These are phyloP conservation scores for Tragelaphus imberbis DNA, from an alignment of 2,113 vertebrate genomes.

Conservation along the genomic window DNA sequence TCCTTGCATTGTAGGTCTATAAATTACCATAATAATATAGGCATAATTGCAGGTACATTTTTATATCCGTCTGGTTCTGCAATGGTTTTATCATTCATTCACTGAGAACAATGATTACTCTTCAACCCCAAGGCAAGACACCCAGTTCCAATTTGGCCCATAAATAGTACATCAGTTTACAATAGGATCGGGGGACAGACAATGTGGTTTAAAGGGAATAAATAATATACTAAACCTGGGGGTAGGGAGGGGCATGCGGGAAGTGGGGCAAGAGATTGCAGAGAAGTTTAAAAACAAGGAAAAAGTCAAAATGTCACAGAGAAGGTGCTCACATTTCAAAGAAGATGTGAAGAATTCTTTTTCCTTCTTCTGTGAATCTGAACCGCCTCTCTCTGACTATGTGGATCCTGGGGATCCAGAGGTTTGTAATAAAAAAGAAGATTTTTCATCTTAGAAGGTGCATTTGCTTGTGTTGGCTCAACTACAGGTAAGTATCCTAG, in stretches of 20 bases:
- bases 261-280: background rate
- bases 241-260: background rate
- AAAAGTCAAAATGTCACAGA: background rate
- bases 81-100: conserved; percentile 58
- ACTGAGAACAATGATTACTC: conserved; percentile 26
- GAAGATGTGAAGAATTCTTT: background rate
- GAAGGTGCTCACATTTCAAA: background rate
- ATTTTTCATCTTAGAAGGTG: background rate
- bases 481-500: background rate
- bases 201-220: conserved; percentile 6
- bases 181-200: background rate
- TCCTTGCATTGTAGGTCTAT: conserved; percentile 36
- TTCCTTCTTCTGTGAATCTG: background rate
- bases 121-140: conserved; percentile 49
- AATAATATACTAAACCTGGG: background rate
- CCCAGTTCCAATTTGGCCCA: background rate
- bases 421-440: background rate
- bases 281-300: conserved; percentile 16
- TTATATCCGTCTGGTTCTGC: conserved; percentile 41
- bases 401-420: background rate
- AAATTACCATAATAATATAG: conserved; percentile 54
- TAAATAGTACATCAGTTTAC: conserved; percentile 22
- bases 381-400: background rate
- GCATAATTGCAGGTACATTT: conserved; percentile 52
- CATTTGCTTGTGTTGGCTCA: background rate